Evolutionary conservation across 2,888 invertebrate genomes (phyloP), one percentile per base, ranked within the genome.

Genomic region (Halocaridina rubra): DNA sequence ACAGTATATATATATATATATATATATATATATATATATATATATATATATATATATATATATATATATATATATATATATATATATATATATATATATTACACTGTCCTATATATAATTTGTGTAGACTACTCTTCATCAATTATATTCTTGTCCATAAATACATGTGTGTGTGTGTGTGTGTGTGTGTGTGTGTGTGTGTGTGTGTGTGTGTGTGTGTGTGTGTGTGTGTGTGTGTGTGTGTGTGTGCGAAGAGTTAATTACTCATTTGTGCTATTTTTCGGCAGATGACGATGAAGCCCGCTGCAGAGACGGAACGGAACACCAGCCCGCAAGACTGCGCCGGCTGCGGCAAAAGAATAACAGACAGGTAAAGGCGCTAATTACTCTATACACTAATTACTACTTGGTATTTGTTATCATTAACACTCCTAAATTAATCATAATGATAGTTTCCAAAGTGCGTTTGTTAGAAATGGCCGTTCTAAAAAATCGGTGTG

Each of bases 331-430:
- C 91, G 27, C 93, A 94, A 89, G 94, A 95, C 89, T 97, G 96
- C 90, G 95, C 96, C 5, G 96, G 96, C 72, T 97, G 97, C 90
- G 95, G 96, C 86, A 96, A 96, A 91, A 93, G 94, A 89, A 97
- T 97, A 91, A 95, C 94, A 1, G 96, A 96, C 91, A 94, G 95
- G 91, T 95, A 93, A 91, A 84, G 27, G 57, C 27, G n/a, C n/a
- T n/a, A n/a, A 32, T 71, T 16, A 29, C 33, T 22, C 53, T 30
- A 29, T 29, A 30, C 71, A 16, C 16, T n/a, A 19, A 22, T n/a
- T 71, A 30, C n/a, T 69, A 27, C 7, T 8, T 5, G 8, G n/a
- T n/a, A n/a, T n/a, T n/a, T n/a, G n/a, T n/a, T 10, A 39, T 1
- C 46, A 30, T n/a, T 27, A 27, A 10, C 27, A 24, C 67, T 27